Conservation (phyloP, 2,888 invertebrate genomes). For the Biston stratarius region DNA sequence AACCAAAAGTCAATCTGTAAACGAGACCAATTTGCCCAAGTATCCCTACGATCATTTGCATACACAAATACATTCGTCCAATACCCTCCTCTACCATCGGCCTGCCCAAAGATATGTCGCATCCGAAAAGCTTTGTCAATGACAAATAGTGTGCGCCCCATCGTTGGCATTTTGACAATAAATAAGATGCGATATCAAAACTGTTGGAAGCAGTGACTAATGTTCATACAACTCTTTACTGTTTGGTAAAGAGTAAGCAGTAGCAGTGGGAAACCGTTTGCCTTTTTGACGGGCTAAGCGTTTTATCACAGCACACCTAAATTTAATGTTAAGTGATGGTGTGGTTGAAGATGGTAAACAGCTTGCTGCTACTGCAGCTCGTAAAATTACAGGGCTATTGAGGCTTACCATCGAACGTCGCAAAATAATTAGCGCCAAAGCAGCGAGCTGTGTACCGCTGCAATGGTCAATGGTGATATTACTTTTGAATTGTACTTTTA, state of each 20-base stretch:
- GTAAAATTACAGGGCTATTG: no score
- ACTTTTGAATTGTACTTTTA: no score
- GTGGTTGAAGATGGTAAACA: no score
- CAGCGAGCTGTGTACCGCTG: no score
- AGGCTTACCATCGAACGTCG: no score
- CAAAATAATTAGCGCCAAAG: no score
- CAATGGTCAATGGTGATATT: no score
- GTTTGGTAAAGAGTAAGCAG: no score
- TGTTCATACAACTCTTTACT: constrained; percentile 2
- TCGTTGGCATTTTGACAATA: constrained; percentile 83
- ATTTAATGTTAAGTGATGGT: no score
- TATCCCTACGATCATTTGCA: constrained; percentile 44
- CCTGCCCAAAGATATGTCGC: constrained; percentile 59
- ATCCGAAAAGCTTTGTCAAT: constrained; percentile 79
- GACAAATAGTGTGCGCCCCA: constrained; percentile 81
- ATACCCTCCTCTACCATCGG: constrained; percentile 51
- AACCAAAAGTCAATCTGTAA: constrained; percentile 35
- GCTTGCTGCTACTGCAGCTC: no score
- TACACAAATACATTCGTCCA: constrained; percentile 57
- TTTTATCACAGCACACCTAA: no score
- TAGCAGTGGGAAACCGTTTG: background rate
- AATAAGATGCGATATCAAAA: constrained; percentile 66
- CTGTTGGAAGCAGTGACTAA: constrained; percentile 17
- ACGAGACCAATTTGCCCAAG: constrained; percentile 47
- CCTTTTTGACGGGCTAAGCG: no score